A percentile compares a stretch with the other conserved stretches of the same genome.
phyloP scores from a whole-genome alignment of 2,113 vertebrate species.

The Brachyhypopomus occidentalis region DNA sequence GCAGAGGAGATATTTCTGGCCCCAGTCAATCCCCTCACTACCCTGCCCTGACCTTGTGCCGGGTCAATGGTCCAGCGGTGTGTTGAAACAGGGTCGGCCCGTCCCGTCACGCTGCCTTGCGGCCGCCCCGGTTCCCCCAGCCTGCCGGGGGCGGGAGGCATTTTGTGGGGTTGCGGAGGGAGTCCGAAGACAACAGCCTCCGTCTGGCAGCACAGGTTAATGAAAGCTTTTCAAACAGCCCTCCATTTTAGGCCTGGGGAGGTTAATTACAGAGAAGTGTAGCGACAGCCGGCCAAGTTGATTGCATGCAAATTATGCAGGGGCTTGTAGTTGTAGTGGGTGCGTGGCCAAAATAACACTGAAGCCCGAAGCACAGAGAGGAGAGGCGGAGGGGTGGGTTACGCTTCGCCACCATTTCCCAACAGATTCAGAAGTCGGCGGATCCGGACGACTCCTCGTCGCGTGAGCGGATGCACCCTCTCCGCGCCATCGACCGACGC shows the following conservation, averaged over 20 bases:
- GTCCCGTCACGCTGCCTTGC: background rate
- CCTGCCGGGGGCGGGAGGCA: background rate
- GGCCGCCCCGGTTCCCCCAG: background rate
- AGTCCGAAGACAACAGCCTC: slow-evolving; percentile 57
- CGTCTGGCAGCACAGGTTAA: slow-evolving; percentile 65
- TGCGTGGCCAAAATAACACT: slow-evolving; percentile 7
- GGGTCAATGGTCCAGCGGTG: slow-evolving; percentile 20
- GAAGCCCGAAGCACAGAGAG: background rate
- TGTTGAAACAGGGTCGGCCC: slow-evolving; percentile 9
- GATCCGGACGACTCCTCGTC: background rate
- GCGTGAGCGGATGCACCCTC: background rate
- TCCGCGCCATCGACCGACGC: slow-evolving; percentile 40
- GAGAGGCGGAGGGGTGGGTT: too few species aligned
- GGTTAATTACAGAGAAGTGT: slow-evolving; percentile 68
- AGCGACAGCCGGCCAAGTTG: slow-evolving; percentile 52
- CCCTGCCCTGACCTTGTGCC: slow-evolving; percentile 9
- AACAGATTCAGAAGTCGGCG: too few species aligned
- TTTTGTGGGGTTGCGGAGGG: slow-evolving; percentile 31
- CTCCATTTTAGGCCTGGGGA: slow-evolving; percentile 49
- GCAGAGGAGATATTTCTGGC: slow-evolving; percentile 21
- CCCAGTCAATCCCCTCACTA: slow-evolving; percentile 1
- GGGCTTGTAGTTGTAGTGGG: slow-evolving; percentile 16
- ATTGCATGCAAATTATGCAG: slow-evolving; percentile 58
- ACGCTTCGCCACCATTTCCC: too few species aligned
- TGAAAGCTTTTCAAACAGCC: slow-evolving; percentile 60